Base-by-base conservation (phyloP, 1,140 invertebrate genomes). In the Tetranychus cinnabarinus region DNA sequence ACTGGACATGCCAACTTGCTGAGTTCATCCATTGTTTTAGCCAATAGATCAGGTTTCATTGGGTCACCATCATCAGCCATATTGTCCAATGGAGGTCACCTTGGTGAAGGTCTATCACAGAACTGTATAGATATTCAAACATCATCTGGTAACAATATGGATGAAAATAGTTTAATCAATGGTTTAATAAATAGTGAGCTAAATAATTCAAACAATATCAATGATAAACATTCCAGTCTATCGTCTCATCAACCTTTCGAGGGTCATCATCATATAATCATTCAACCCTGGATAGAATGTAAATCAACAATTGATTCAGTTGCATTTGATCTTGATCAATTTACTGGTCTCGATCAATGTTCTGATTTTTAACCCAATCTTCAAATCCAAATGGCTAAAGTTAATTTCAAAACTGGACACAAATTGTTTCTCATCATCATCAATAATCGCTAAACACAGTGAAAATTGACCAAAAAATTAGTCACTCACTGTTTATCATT, bases 271-370 rank as follows among this genome's bases (percentile, higher is more conserved):
- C 36, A 35, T 58, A 13, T 42, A 42, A 42, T 42, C 39, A 42
- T 60, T 10, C 64, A 65, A 13, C 65, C 65, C 6, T 66, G 65
- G 65, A 61, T 61, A 2, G 65, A 66, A 34, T 66, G 65, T 50
- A 64, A 64, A 50, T 63, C 65, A 33, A 61, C 63, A 48, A 34
- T 66, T 7, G 65, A 66, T 34, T 62, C 65, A 6, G 63, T 61
- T 2, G 62, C 62, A 13, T 56, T 66, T 10, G 65, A 66, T 37
- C 55, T 66, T 7, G 65, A 66, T 12, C 58, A 61, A 33, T 63
- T 66, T 36, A 61, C 59, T 35, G 63, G 61, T 55, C 42, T 66
- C 34, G 63, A 66, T 47, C 47, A 60, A 7, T 60, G 63, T 52
- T 57, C 63, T 45, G 61, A 61, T 15, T 65, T 62, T 56, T 65